A percentile compares a stretch with the other conserved stretches of the same genome.
Conservation (phyloP, 2,113 vertebrate species). For the Tonatia bakeri region DNA sequence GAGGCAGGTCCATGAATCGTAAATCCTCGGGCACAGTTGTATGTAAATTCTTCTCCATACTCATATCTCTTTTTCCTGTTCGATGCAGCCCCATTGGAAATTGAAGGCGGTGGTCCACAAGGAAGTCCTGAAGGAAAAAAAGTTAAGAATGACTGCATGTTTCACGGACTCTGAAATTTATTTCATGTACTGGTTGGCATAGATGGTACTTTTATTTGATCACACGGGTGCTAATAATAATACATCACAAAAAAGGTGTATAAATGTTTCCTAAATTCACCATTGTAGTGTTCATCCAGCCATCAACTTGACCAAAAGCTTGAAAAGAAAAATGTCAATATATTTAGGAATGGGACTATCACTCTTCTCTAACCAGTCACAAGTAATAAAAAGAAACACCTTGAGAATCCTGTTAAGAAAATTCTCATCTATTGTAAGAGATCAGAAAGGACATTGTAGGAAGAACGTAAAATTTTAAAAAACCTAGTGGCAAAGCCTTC, state of each 20-base stretch:
- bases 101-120: no score
- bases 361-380: background rate
- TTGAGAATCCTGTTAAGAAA: background rate
- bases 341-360: background rate
- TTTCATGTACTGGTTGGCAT: no score
- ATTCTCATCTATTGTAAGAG: background rate
- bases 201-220: no score
- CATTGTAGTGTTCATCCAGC: background rate
- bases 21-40: no score
- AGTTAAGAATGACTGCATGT: no score
- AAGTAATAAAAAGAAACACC: background rate
- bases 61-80: no score
- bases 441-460: background rate
- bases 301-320: background rate
- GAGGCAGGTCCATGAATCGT: no score
- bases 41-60: no score
- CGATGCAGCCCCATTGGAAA: no score
- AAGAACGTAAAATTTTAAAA: background rate
- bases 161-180: no score
- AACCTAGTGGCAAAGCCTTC: background rate
- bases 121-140: no score
- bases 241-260: background rate
- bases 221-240: background rate
- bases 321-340: no score
- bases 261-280: background rate